Evolutionary conservation across 2,113 vertebrate species (phyloP), one percentile per base, ranked within the genome.

Genomic region (Nesospiza acunhae): DNA sequence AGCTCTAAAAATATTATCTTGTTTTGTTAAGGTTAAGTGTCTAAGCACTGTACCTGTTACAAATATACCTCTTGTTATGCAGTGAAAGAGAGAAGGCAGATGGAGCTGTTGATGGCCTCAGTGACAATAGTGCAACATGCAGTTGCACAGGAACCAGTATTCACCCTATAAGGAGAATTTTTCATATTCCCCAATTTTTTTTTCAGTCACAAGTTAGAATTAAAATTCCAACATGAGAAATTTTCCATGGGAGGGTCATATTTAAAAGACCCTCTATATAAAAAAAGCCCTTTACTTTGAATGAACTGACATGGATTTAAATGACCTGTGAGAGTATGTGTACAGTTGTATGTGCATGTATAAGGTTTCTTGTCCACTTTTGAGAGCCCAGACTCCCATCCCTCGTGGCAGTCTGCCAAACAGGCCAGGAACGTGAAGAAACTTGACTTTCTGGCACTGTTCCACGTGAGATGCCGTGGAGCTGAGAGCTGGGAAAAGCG

Each of bases 351-450:
- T 95, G 89, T 92, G 96, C 95, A 94, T 94, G 94, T 97, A 94
- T 97, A 96, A 96, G 93, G 94, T 97, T 97, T 97, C 95, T 97
- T 97, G 96, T 97, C 96, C 96, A 97, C 91, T 96, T 97, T 93
- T 0, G 12, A 31, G 86, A 90, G 95, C 85, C 90, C 95, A 96
- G 94, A 94, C 96, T 96, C 88, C 93, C 94, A 92, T 97, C 91
- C 95, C 81, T 77, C 6, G 1, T 95, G 92, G 93, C 92, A 83
- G 96, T 44, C 96, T 95, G 95, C 94, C 94, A 96, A 84, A 9
- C 82, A 94, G 85, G 90, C 93, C 88, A 94, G 67, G 79, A 96
- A 96, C 83, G 94, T 88, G 85, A 50, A 95, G 92, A 96, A 94
- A 93, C 93, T 93, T 94, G 82, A 89, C 94, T 97, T 97, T 86